Evolutionary conservation across 2,113 vertebrate species (phyloP).

Genomic region (Pelecanoides urinatrix): DNA sequence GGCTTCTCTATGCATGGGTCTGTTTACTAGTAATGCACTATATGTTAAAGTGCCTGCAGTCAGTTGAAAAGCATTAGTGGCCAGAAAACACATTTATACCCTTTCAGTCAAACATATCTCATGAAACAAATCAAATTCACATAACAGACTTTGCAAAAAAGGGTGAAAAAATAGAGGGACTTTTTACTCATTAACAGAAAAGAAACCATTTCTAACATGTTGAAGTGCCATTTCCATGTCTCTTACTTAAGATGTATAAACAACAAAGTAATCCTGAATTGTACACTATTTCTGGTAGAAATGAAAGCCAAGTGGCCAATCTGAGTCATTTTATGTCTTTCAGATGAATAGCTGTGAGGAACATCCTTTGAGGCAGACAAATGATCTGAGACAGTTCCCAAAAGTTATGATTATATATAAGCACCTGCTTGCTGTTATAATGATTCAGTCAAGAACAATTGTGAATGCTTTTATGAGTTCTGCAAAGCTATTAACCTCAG

Average conservation of each 20-base stretch:
- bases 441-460: conserved; percentile 44
- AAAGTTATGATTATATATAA: conserved; percentile 27
- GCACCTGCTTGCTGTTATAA: neutral
- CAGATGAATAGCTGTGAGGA: neutral
- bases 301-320: conserved; percentile 19
- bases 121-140: neutral
- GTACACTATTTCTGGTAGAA: neutral
- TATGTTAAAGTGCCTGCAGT: neutral
- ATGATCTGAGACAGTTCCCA: neutral
- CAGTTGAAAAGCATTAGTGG: neutral
- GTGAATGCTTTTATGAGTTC: neutral
- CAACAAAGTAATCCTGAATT: conserved; percentile 1
- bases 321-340: conserved; percentile 32
- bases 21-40: neutral
- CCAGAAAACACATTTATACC: neutral
- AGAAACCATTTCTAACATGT: neutral
- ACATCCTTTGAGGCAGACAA: neutral
- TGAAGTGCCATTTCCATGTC: neutral
- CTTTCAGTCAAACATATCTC: neutral
- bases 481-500: conserved; percentile 26
- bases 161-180: neutral
- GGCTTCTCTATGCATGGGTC: neutral
- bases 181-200: conserved; percentile 3
- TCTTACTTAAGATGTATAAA: conserved; percentile 3
- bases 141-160: neutral